These are phyloP conservation scores for Drosophila hawaiiensis DNA, from an alignment of 2,888 invertebrate genomes.

Conservation along the genomic window DNA sequence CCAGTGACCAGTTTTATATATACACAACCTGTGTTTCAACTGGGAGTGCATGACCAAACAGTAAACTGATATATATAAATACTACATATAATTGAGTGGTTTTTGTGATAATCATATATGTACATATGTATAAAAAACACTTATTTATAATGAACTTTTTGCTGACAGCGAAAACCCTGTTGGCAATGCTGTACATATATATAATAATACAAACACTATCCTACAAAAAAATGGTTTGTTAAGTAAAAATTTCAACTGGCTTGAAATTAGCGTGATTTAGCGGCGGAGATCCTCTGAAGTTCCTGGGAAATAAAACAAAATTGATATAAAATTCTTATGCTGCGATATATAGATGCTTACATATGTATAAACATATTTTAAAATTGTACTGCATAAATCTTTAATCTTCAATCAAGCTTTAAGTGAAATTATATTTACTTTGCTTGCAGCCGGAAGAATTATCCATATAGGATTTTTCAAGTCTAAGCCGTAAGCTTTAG, in stretches of 20 bases:
- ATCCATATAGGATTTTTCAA: not conserved
- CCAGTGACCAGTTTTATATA: slow-evolving; percentile 1
- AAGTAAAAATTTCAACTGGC: not conserved
- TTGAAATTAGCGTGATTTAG: too few relatives aligned
- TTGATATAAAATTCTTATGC: not conserved
- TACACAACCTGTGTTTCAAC: slow-evolving; percentile 6
- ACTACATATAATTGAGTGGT: not conserved
- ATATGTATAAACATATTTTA: not conserved
- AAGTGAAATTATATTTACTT: not conserved
- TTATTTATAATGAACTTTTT: slow-evolving; percentile 5
- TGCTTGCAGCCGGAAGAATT: not conserved
- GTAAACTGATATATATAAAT: slow-evolving; percentile 3
- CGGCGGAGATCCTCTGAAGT: not conserved
- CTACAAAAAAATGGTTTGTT: not conserved
- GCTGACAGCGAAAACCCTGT: slow-evolving; percentile 11
- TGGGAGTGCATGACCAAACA: slow-evolving; percentile 14
- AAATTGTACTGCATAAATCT: not conserved
- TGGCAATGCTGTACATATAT: not conserved
- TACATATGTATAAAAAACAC: not conserved
- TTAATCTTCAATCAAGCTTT: not conserved
- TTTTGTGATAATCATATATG: not conserved
- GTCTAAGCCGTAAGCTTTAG: not conserved
- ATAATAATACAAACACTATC: slow-evolving; percentile 19
- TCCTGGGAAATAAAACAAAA: not conserved
- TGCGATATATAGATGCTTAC: not conserved